These are phyloP conservation scores for Lophotriccus pileatus DNA, from an alignment of 2,797 vertebrate species.

Conservation along the genomic window DNA sequence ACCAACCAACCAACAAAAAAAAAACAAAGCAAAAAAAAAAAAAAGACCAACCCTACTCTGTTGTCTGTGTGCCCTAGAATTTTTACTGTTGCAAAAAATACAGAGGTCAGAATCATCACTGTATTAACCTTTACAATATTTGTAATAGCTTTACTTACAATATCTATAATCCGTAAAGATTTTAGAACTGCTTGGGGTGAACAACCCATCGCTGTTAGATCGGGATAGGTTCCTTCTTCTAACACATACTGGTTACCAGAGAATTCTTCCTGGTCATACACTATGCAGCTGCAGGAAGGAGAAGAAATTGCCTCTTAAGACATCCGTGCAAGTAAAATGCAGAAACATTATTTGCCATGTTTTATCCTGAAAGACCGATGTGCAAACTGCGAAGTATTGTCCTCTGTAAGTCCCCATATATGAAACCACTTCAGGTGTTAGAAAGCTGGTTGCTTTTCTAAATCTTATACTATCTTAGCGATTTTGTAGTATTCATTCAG, in stretches of 20 bases:
- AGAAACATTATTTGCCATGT: background rate
- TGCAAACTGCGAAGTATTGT: background rate
- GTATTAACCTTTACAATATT: constrained; percentile 67
- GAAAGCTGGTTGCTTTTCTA: background rate
- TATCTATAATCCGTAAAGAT: constrained; percentile 82
- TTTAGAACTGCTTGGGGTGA: constrained; percentile 74
- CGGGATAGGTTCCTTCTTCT: constrained; percentile 90
- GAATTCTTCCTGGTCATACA: constrained; percentile 85
- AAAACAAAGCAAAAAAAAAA: background rate
- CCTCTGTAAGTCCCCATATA: background rate
- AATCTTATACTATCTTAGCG: background rate
- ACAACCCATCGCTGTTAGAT: constrained; percentile 85
- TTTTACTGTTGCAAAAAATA: background rate
- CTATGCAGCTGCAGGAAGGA: constrained; percentile 84
- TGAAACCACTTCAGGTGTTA: background rate
- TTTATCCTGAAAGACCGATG: background rate
- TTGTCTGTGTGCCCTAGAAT: background rate
- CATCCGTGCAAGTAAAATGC: background rate
- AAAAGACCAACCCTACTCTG: background rate
- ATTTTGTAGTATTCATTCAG: background rate
- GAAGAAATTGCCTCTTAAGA: background rate
- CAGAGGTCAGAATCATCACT: background rate
- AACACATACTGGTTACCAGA: constrained; percentile 88
- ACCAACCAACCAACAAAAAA: too few relatives aligned
- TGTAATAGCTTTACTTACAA: constrained; percentile 81